Percentiles rank a stretch among this genome's conserved stretches.
Evolutionary conservation across 2,113 vertebrate species (phyloP).

Genomic region (Gambusia holbrooki): DNA sequence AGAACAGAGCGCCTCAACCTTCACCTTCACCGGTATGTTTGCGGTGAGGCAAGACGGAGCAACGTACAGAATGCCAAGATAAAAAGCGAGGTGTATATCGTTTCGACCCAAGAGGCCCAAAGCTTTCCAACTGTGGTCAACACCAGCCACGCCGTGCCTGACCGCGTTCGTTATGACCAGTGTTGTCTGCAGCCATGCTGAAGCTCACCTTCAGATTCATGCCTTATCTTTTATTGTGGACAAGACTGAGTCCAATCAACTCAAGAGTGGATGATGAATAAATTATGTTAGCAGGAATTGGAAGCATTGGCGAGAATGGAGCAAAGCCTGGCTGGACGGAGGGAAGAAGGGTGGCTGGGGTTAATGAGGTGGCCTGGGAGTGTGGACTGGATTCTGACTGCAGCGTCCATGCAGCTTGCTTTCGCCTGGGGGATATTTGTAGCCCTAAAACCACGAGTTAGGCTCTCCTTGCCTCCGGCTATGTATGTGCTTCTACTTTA

Average conservation of each 20-base stretch:
- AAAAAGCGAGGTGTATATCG: too few species aligned
- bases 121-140: neutral
- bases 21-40: neutral
- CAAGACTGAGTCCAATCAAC: slow-evolving; percentile 60
- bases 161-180: slow-evolving; percentile 9
- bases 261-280: slow-evolving; percentile 66
- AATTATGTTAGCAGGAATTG: slow-evolving; percentile 67
- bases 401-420: slow-evolving; percentile 46
- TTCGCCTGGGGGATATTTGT: slow-evolving; percentile 63
- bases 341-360: slow-evolving; percentile 49
- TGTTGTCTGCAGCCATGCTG: slow-evolving; percentile 26
- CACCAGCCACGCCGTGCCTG: neutral
- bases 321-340: slow-evolving; percentile 21
- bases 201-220: slow-evolving; percentile 20
- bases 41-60: neutral
- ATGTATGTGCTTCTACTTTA: slow-evolving; percentile 43
- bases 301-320: slow-evolving; percentile 40
- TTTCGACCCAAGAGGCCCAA: too few species aligned
- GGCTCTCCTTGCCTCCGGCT: slow-evolving; percentile 68
- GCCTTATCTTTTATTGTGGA: slow-evolving; percentile 26
- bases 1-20: neutral
- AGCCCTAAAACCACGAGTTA: slow-evolving; percentile 63
- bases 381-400: slow-evolving; percentile 50
- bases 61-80: too few species aligned
- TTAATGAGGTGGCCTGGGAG: slow-evolving; percentile 81